phyloP scores from a whole-genome alignment of 2,888 invertebrate genomes.

The Lepidochrysops patricia region DNA sequence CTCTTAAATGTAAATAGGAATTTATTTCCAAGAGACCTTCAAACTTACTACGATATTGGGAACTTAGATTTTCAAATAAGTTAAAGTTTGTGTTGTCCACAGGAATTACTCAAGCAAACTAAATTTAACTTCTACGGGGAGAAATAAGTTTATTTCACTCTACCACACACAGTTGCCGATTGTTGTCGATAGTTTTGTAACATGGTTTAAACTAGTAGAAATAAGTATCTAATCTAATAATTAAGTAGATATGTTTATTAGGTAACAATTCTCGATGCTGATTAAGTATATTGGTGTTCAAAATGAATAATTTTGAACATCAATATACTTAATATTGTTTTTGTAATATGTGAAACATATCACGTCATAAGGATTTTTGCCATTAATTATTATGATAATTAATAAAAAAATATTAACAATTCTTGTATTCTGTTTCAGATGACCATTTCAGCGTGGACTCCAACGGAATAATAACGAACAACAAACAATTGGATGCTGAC shows the following conservation, averaged over 20 bases:
- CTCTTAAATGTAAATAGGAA: background rate
- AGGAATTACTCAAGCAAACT: background rate
- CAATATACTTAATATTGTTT: too few relatives aligned
- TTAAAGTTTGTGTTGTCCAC: slow-evolving; percentile 1
- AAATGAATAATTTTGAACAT: too few relatives aligned
- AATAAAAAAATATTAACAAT: background rate
- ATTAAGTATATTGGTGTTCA: too few relatives aligned
- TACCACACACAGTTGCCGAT: too few relatives aligned
- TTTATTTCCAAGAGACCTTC: background rate
- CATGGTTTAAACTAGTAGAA: too few relatives aligned
- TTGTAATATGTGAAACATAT: too few relatives aligned
- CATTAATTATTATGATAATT: too few relatives aligned
- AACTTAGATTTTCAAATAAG: slow-evolving; percentile 11
- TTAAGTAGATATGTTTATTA: too few relatives aligned
- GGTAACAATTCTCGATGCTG: too few relatives aligned
- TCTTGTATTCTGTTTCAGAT: slow-evolving; percentile 69
- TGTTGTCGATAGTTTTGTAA: too few relatives aligned
- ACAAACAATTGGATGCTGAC: slow-evolving; percentile 94
- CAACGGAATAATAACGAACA: slow-evolving; percentile 93
- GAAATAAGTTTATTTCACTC: background rate
- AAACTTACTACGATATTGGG: background rate
- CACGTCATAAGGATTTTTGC: too few relatives aligned
- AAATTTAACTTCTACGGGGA: background rate
- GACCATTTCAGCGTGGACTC: slow-evolving; percentile 96
- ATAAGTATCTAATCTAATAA: too few relatives aligned